Evolutionary conservation across 2,888 invertebrate species (phyloP).

Genomic region (Hemistola chrysoprasaria): DNA sequence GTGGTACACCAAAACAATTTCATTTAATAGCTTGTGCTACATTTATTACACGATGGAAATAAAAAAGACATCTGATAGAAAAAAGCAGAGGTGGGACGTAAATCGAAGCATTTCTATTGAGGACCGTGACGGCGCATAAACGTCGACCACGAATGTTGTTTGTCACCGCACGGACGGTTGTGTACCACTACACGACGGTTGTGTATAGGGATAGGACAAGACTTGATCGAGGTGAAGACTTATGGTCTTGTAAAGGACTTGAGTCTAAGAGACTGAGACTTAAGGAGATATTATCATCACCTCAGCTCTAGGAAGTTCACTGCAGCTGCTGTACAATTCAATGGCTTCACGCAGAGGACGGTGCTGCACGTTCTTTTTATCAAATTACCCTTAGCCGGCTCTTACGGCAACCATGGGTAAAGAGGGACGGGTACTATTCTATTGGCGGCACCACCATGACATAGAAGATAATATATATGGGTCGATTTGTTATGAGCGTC

Average conservation of each 20-base stretch:
- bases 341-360: too few relatives aligned
- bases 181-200: constrained; percentile 14
- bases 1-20: constrained; percentile 34
- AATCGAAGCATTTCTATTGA: constrained; percentile 77
- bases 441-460: too few relatives aligned
- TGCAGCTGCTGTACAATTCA: too few relatives aligned
- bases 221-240: neutral
- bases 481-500: too few relatives aligned
- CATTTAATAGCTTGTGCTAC: constrained; percentile 48
- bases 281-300: too few relatives aligned
- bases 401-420: too few relatives aligned
- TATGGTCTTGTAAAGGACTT: neutral
- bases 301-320: too few relatives aligned
- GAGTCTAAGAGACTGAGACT: too few relatives aligned
- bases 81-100: constrained; percentile 58
- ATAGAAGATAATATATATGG: too few relatives aligned
- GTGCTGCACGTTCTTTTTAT: too few relatives aligned
- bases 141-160: constrained; percentile 72
- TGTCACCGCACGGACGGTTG: constrained; percentile 61
- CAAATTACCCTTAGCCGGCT: too few relatives aligned
- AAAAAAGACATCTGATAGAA: constrained; percentile 63
- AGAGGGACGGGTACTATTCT: too few relatives aligned
- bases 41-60: constrained; percentile 41
- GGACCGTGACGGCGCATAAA: constrained; percentile 75
- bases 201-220: constrained; percentile 20